phyloP scores from a whole-genome alignment of 2,888 invertebrate genomes.

The Synergus japonicus region DNA sequence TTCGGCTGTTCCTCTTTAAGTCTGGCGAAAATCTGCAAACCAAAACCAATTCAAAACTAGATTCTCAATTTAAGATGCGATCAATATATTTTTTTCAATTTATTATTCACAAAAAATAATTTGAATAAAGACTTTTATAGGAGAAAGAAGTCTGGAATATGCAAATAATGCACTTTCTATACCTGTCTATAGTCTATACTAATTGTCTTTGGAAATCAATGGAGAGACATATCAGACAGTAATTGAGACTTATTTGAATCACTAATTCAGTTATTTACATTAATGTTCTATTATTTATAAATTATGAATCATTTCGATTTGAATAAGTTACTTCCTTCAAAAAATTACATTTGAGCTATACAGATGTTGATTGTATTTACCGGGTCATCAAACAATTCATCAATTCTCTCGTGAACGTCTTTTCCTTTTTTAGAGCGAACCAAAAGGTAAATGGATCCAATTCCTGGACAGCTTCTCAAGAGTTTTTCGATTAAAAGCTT shows the following conservation, averaged over 20 bases:
- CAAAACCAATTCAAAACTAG: background rate
- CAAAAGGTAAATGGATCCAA: slow-evolving; percentile 81
- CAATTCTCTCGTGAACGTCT: slow-evolving; percentile 77
- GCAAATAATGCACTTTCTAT: slow-evolving; percentile 1
- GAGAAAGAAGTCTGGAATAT: background rate
- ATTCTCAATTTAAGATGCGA: background rate
- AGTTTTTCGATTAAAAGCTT: slow-evolving; percentile 86
- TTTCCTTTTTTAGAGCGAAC: slow-evolving; percentile 81
- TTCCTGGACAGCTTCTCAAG: slow-evolving; percentile 81
- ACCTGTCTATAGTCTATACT: background rate
- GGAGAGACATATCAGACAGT: background rate
- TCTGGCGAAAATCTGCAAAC: slow-evolving; percentile 79
- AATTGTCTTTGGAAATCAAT: background rate
- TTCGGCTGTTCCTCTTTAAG: slow-evolving; percentile 81
- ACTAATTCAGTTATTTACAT: slow-evolving; percentile 26
- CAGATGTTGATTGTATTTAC: slow-evolving; percentile 58
- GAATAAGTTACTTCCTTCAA: slow-evolving; percentile 31
- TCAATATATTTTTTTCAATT: background rate
- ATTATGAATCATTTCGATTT: background rate
- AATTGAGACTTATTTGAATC: slow-evolving; percentile 36
- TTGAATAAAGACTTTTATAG: background rate
- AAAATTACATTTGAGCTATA: background rate
- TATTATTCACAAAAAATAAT: background rate
- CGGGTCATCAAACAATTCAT: slow-evolving; percentile 78
- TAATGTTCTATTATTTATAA: slow-evolving; percentile 12